Conservation (phyloP, 2,888 invertebrate species). For the Gymnoscelis rufifasciata region DNA sequence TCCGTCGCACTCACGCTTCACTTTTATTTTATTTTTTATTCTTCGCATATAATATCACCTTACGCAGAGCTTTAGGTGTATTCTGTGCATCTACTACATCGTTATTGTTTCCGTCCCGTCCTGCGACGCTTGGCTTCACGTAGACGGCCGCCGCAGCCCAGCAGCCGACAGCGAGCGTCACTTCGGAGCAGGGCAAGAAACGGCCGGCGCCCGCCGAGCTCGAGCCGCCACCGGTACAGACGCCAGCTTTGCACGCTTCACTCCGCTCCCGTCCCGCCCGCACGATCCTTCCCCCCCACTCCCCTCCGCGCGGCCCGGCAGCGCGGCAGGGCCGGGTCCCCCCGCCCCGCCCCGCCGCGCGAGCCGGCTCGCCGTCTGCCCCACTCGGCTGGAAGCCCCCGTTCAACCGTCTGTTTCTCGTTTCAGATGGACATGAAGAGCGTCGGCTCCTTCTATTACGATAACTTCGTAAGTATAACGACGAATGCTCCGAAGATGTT, state of each 20-base stretch:
- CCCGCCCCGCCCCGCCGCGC: conserved; percentile 46
- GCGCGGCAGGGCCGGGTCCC: conserved; percentile 46
- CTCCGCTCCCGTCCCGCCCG: conserved; percentile 58
- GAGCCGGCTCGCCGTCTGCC: conserved; percentile 52
- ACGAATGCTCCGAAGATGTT: conserved; percentile 10
- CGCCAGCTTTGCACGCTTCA: conserved; percentile 83
- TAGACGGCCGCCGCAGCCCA: conserved; percentile 77
- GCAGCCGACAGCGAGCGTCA: conserved; percentile 83
- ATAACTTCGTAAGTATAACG: conserved; percentile 93
- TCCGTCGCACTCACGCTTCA: conserved; percentile 79
- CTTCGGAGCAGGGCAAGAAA: conserved; percentile 94
- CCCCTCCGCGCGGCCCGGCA: conserved; percentile 43
- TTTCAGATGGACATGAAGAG: conserved; percentile 98
- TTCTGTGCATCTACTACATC: conserved; percentile 79
- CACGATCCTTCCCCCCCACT: conserved; percentile 49
- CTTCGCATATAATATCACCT: conserved; percentile 76
- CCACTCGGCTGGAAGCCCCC: conserved; percentile 43
- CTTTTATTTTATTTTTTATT: conserved; percentile 70
- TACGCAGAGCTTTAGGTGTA: conserved; percentile 78
- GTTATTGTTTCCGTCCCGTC: conserved; percentile 79
- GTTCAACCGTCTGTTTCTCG: conserved; percentile 72
- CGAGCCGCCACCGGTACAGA: conserved; percentile 93
- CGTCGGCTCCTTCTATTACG: conserved; percentile 97
- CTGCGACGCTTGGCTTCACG: conserved; percentile 79
- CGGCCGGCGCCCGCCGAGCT: conserved; percentile 86